A percentile compares a stretch with the other conserved stretches of the same genome.
phyloP scores from a whole-genome alignment of 2,888 invertebrate species.

The Myopa tessellatipennis region DNA sequence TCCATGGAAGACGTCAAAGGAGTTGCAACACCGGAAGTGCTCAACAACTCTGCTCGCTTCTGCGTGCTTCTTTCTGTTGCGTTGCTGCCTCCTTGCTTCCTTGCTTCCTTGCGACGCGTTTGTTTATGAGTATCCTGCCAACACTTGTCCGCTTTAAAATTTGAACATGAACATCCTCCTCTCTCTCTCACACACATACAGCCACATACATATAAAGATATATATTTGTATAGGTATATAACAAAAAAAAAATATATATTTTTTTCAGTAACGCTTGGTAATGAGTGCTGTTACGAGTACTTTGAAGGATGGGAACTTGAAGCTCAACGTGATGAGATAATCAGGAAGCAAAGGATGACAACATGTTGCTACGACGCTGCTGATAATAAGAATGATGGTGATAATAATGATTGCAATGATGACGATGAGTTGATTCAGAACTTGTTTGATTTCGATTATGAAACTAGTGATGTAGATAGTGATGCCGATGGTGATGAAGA shows the following conservation, averaged over 20 bases:
- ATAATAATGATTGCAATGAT: background rate
- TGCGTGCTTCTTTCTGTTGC: background rate
- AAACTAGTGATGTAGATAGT: background rate
- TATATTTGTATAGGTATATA: too few species aligned
- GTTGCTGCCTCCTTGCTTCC: background rate
- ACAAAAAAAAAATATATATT: background rate
- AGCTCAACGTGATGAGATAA: slow-evolving; percentile 35
- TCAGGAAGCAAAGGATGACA: slow-evolving; percentile 29
- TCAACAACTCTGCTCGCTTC: slow-evolving; percentile 13
- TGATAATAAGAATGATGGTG: background rate
- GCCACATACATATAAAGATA: too few species aligned
- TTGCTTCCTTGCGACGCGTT: background rate
- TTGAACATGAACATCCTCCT: slow-evolving; percentile 20
- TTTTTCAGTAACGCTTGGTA: background rate
- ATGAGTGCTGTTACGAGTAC: slow-evolving; percentile 6
- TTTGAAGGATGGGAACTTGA: slow-evolving; percentile 22
- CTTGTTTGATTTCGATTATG: too few species aligned
- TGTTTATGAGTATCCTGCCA: slow-evolving; percentile 19
- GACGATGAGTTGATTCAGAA: background rate
- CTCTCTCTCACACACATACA: background rate
- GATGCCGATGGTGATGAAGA: background rate
- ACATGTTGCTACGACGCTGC: background rate
- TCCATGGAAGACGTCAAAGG: slow-evolving; percentile 13
- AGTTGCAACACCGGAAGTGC: slow-evolving; percentile 13
- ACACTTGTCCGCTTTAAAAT: background rate